Evolutionary conservation across 1,140 invertebrate genomes (phyloP), one percentile per base, ranked within the genome.

Genomic region (Drosophila parabipectinata): DNA sequence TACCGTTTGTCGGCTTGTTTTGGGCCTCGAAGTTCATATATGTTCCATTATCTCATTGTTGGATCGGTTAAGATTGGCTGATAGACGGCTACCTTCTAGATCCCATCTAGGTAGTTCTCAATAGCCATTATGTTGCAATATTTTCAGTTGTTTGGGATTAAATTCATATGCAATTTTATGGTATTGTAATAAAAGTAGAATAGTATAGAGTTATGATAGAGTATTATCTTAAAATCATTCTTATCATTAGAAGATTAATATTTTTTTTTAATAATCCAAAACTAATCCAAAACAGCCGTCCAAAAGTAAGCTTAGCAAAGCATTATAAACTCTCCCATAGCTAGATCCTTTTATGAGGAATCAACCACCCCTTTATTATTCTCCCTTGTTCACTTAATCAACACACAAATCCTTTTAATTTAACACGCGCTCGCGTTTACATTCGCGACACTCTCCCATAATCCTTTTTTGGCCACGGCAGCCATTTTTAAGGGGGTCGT

Each of bases 371-470:
- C 15, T 62, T 60, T 59, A 12, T 10, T 6, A 37, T 15, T 26
- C 18, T 39, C 56, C 12, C 32, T n/a, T 12, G 32, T 52, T 53
- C 73, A 77, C 81, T 85, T 81, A 85, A 85, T 85, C 82, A 85
- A 87, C 82, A 85, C 82, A 78, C 82, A 85, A 85, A 85, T 85
- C 82, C 82, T 82, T 85, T 85, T 85, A 85, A 85, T 85, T 85
- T 75, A 82, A 82, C 82, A 76, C 72, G 76, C 64, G 73, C 34
- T 44, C 41, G 24, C 72, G 63, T 55, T 50, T 57, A 30, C 41
- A 56, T 39, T 54, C 45, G 60, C 75, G 60, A 37, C 34, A 37
- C 12, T 59, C 52, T 41, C 52, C 34, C 71, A 39, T 77, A 77
- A 50, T 67, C 64, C 51, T 48, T 53, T 60, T 39, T 39, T 55